Conservation (phyloP, 2,797 vertebrate species). For the Cyprinella venusta region DNA sequence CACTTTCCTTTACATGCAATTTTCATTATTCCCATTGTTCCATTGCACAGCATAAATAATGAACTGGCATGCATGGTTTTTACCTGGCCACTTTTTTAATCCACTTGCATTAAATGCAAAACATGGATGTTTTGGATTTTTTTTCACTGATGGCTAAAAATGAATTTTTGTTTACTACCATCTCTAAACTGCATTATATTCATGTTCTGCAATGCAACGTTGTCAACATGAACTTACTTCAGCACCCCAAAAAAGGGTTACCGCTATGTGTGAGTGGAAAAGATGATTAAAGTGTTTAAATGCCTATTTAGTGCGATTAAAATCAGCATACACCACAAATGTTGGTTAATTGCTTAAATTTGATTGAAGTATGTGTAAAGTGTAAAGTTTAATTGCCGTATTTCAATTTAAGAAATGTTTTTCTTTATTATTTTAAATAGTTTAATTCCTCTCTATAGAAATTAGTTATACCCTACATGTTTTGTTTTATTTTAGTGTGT, state of each 20-base stretch:
- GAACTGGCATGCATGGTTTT: background rate
- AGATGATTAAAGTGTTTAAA: background rate
- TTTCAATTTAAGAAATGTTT: background rate
- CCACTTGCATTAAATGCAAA: background rate
- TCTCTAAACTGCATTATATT: background rate
- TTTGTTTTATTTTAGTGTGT: background rate
- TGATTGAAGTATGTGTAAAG: background rate
- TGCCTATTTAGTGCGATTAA: background rate
- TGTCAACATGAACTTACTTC: background rate
- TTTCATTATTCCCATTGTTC: background rate
- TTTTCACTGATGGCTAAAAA: background rate
- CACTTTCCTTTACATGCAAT: background rate
- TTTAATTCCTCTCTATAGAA: background rate
- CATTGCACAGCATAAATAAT: background rate
- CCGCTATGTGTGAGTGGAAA: background rate
- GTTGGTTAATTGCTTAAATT: background rate
- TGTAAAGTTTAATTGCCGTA: background rate
- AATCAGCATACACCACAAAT: background rate
- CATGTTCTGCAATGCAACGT: background rate
- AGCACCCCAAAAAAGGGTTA: background rate
- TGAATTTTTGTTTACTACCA: background rate
- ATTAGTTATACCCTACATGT: background rate
- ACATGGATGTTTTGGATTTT: background rate
- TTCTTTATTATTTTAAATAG: background rate
- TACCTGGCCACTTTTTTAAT: background rate